Percentiles rank a stretch among this genome's conserved stretches.
Conservation (phyloP, 2,113 vertebrate genomes). For the Misgurnus anguillicaudatus region DNA sequence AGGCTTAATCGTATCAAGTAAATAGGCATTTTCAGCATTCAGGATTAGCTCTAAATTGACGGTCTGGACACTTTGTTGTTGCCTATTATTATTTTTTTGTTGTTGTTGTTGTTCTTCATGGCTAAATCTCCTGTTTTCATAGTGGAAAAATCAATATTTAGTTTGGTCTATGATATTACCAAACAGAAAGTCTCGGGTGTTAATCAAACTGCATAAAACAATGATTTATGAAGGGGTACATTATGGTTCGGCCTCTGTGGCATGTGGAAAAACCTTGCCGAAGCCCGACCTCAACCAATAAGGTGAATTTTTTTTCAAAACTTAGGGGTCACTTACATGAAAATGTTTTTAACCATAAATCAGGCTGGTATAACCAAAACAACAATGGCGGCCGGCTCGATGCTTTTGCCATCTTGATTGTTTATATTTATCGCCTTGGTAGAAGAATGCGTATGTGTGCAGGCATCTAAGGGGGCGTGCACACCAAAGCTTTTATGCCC, state of each 20-base stretch:
- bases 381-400: too few species aligned
- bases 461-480: too few species aligned
- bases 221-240: constrained; percentile 22
- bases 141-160: constrained; percentile 19
- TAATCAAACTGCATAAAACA: constrained; percentile 17
- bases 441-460: too few species aligned
- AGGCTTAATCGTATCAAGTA: constrained; percentile 52
- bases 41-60: constrained; percentile 56
- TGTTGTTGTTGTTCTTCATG: not conserved
- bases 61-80: constrained; percentile 42
- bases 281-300: not conserved
- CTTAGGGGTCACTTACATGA: too few species aligned
- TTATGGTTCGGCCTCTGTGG: constrained; percentile 3
- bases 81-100: constrained; percentile 45
- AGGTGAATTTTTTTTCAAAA: constrained; percentile 4
- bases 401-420: too few species aligned
- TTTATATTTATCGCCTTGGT: too few species aligned
- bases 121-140: constrained; percentile 27
- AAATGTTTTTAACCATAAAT: too few species aligned
- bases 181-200: constrained; percentile 6
- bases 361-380: too few species aligned
- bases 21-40: constrained; percentile 55
- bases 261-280: not conserved
- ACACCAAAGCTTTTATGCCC: too few species aligned
- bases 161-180: constrained; percentile 7